Evolutionary conservation across 2,797 vertebrate genomes (phyloP).

Genomic region (Diplodus sargus): DNA sequence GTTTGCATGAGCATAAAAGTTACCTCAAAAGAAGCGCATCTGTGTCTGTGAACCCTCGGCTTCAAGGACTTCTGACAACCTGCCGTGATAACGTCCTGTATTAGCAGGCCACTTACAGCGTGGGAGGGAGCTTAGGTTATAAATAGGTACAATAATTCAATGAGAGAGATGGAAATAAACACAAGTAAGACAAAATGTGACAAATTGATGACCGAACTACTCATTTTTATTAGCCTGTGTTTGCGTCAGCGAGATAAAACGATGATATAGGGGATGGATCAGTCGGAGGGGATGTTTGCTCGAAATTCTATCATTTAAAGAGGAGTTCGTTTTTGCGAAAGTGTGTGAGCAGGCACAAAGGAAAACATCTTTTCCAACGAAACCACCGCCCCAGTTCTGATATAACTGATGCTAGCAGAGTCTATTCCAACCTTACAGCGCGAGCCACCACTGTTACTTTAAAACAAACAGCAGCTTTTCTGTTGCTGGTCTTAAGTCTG

Average conservation of each 20-base stretch:
- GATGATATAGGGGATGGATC: neutral
- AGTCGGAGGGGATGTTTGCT: neutral
- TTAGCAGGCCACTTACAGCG: neutral
- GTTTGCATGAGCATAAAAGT: neutral
- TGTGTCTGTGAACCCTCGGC: too few relatives aligned
- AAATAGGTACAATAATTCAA: neutral
- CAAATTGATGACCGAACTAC: neutral
- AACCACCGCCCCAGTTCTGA: too few relatives aligned
- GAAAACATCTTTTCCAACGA: too few relatives aligned
- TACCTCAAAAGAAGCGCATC: neutral
- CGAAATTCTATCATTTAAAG: neutral
- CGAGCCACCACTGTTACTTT: too few relatives aligned
- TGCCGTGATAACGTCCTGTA: neutral
- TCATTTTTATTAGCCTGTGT: neutral
- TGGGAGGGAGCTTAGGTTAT: neutral
- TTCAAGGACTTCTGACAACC: too few relatives aligned
- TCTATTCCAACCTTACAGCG: too few relatives aligned
- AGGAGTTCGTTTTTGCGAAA: conserved; percentile 8
- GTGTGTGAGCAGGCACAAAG: conserved; percentile 9
- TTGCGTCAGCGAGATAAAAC: neutral
- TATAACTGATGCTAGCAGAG: too few relatives aligned
- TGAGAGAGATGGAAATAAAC: neutral
- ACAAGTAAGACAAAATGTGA: neutral
- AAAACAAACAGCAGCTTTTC: too few relatives aligned
- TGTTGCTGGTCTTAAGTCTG: neutral